phyloP scores from a whole-genome alignment of 2,113 vertebrate genomes.

The Myiopsitta monachus region DNA sequence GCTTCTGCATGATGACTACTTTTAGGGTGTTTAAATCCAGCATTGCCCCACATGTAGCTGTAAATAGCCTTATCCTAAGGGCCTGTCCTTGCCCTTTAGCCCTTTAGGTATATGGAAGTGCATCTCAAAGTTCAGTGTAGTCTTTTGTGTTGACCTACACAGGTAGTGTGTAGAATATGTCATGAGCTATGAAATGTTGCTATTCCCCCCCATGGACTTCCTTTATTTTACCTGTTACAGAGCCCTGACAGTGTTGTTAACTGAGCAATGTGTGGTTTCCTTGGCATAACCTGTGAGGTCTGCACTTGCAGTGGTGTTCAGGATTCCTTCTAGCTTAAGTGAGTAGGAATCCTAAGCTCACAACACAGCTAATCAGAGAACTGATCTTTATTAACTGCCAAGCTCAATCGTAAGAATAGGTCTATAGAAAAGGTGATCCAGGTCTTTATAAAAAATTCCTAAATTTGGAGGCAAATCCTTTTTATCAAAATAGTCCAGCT shows the following conservation, averaged over 20 bases:
- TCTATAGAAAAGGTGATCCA: not conserved
- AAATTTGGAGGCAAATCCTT: not conserved
- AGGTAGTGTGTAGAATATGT: not conserved
- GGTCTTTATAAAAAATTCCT: not conserved
- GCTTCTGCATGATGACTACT: not conserved
- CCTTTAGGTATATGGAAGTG: not conserved
- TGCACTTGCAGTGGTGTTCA: not conserved
- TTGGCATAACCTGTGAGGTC: not conserved
- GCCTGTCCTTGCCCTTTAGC: not conserved
- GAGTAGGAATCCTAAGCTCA: not conserved
- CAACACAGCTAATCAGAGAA: not conserved
- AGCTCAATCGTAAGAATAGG: not conserved
- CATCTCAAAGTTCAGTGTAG: not conserved
- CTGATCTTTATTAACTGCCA: not conserved
- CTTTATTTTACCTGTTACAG: not conserved
- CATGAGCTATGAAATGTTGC: fast-evolving
- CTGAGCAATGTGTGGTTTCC: not conserved
- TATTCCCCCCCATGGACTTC: not conserved
- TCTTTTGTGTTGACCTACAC: not conserved
- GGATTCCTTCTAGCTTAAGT: not conserved
- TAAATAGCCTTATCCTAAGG: not conserved
- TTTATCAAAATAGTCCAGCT: not conserved
- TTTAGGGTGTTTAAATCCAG: not conserved
- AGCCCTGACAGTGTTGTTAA: not conserved
- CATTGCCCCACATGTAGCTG: not conserved